phyloP scores from a whole-genome alignment of 35 echinoderm and acorn worm species.

The Holothuria glaberrima region DNA sequence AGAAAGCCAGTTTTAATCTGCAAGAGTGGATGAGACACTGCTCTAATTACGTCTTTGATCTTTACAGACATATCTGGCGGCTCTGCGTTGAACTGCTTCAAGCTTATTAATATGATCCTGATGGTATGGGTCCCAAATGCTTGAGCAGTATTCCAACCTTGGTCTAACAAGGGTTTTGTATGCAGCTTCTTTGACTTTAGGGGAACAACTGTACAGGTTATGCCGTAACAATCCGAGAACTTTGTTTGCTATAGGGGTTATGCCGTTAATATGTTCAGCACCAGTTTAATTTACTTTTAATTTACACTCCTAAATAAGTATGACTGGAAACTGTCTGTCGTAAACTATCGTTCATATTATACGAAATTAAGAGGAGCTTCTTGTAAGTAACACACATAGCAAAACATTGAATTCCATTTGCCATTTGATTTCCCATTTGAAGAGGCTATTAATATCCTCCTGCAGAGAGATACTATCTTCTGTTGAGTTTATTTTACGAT shows the following conservation, averaged over 20 bases:
- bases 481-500: not conserved
- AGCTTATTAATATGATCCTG: not conserved
- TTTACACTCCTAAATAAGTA: too few relatives aligned
- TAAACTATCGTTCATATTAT: too few relatives aligned
- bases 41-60: not conserved
- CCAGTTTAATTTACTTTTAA: not conserved
- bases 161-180: not conserved
- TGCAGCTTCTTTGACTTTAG: not conserved
- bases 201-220: not conserved
- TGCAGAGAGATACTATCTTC: not conserved
- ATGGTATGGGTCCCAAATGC: not conserved
- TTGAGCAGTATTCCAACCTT: constrained; percentile 3
- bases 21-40: not conserved
- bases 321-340: too few relatives aligned
- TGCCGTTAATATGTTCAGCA: too few relatives aligned
- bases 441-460: constrained; percentile 3
- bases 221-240: not conserved
- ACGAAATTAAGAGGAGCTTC: too few relatives aligned
- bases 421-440: not conserved
- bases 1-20: not conserved
- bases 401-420: not conserved
- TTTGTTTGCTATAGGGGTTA: too few relatives aligned
- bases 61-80: not conserved
- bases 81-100: not conserved
- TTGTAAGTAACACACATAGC: too few relatives aligned